These are phyloP conservation scores for Schlechtendalia chinensis DNA, from an alignment of 1,140 invertebrate species.

Conservation along the genomic window DNA sequence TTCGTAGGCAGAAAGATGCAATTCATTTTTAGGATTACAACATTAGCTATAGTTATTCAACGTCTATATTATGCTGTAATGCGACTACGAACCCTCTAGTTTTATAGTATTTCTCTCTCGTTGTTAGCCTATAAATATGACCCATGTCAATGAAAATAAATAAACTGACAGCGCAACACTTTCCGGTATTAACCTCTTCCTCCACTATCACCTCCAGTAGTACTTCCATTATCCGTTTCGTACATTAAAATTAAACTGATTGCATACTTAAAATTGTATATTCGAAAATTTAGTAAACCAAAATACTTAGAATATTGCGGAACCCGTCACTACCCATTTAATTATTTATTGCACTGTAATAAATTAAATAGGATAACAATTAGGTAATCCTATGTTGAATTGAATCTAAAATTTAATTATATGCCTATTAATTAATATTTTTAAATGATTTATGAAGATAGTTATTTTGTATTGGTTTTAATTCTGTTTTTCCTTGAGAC, in stretches of 20 bases:
- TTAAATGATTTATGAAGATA: too few species aligned
- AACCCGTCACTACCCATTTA: neutral
- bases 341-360: too few species aligned
- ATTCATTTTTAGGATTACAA: neutral
- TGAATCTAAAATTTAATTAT: too few species aligned
- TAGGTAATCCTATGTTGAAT: too few species aligned
- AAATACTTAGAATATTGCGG: neutral
- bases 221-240: neutral
- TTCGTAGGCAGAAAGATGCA: neutral
- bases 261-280: constrained; percentile 4
- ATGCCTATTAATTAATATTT: too few species aligned
- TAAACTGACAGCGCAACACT: neutral
- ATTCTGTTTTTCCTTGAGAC: too few species aligned
- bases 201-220: too few species aligned
- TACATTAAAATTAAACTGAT: neutral
- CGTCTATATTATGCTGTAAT: neutral
- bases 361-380: too few species aligned
- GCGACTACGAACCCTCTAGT: neutral
- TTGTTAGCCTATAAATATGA: constrained; percentile 16
- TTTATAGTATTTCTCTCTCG: neutral
- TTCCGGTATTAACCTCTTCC: constrained; percentile 2
- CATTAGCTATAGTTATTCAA: constrained; percentile 4
- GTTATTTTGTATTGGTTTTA: too few species aligned
- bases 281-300: neutral
- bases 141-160: constrained; percentile 16